Percentiles rank a stretch among this genome's conserved stretches.
These are phyloP conservation scores for Microtus oregoni DNA, from an alignment of 2,113 vertebrate genomes.

Conservation along the genomic window DNA sequence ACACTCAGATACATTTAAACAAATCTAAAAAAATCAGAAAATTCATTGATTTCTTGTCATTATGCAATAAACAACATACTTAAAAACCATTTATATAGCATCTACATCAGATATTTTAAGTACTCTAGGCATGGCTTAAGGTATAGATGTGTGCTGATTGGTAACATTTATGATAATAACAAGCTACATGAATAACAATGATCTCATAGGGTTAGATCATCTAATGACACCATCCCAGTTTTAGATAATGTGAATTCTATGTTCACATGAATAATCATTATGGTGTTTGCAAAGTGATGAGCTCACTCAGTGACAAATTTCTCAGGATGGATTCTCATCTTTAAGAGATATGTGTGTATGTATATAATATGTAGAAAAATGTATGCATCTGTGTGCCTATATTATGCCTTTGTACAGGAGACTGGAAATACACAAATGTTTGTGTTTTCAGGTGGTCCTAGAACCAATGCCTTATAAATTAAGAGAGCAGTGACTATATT, in stretches of 20 bases:
- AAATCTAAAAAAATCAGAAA: neutral
- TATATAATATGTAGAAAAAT: too few relatives aligned
- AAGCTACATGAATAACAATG: neutral
- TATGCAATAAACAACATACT: neutral
- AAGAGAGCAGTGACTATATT: neutral
- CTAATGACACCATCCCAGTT: neutral
- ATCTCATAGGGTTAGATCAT: neutral
- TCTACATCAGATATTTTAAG: neutral
- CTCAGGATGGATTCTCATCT: neutral
- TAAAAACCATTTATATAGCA: neutral
- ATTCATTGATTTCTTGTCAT: neutral
- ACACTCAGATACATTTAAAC: neutral
- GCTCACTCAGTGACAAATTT: neutral
- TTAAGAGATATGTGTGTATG: neutral
- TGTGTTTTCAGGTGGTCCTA: neutral
- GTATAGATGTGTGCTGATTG: neutral
- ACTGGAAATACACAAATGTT: neutral
- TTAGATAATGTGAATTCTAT: neutral
- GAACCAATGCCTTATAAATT: neutral
- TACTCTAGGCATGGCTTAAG: neutral
- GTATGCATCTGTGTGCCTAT: neutral
- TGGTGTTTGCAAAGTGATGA: neutral
- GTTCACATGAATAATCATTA: neutral
- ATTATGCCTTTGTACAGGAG: neutral
- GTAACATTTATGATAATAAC: neutral